A percentile compares a stretch with the other conserved stretches of the same genome.
Conservation (phyloP, 2,113 vertebrate genomes). For the Phyllopteryx taeniolatus region DNA sequence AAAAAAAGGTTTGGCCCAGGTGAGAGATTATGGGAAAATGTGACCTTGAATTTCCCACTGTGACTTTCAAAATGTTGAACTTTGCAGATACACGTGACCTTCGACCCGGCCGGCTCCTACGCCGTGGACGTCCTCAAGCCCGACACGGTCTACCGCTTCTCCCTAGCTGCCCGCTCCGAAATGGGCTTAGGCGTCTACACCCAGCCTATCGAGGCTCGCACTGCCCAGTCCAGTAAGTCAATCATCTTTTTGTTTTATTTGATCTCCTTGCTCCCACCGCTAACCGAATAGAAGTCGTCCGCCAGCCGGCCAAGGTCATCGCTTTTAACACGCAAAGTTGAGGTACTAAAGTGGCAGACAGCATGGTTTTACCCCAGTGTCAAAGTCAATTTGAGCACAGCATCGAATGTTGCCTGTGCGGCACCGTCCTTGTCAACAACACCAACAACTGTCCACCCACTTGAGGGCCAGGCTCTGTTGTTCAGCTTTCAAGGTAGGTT, state of each 20-base stretch:
- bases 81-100: slow-evolving; percentile 81
- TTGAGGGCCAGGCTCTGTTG: slow-evolving; percentile 48
- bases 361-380: slow-evolving; percentile 39
- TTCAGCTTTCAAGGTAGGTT: slow-evolving; percentile 68
- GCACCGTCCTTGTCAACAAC: slow-evolving; percentile 32
- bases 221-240: slow-evolving; percentile 93
- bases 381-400: slow-evolving; percentile 41
- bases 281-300: slow-evolving; percentile 39
- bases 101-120: slow-evolving; percentile 83
- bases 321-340: slow-evolving; percentile 21
- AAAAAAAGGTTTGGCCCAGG: too few relatives aligned
- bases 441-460: slow-evolving; percentile 61
- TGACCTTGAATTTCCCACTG: not conserved
- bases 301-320: slow-evolving; percentile 25
- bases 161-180: slow-evolving; percentile 86
- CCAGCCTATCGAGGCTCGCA: slow-evolving; percentile 82
- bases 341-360: slow-evolving; percentile 35
- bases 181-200: slow-evolving; percentile 90
- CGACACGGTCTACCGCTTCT: slow-evolving; percentile 85
- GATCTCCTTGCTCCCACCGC: slow-evolving; percentile 29
- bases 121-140: slow-evolving; percentile 86
- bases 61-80: not conserved
- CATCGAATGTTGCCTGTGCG: slow-evolving; percentile 47
- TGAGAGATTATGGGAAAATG: too few relatives aligned
- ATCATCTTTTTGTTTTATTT: slow-evolving; percentile 17